Conservation (phyloP, 2,888 invertebrate genomes). For the Lacanobia wlatinum region DNA sequence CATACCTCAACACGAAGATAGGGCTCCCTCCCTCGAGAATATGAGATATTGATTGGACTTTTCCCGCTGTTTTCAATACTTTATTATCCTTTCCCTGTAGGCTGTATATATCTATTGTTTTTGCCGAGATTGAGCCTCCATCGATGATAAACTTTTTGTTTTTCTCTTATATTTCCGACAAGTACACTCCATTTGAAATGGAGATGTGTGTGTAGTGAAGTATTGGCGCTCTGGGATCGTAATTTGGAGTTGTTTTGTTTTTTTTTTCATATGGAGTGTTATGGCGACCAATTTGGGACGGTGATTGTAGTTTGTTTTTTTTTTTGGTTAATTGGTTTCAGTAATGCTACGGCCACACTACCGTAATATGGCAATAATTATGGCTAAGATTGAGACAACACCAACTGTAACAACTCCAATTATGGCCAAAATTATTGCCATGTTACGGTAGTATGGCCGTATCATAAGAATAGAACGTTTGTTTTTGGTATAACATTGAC, state of each 20-base stretch:
- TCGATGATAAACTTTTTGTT: slow-evolving; percentile 68
- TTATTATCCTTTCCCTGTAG: slow-evolving; percentile 77
- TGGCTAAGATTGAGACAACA: too few relatives aligned
- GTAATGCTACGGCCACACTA: too few relatives aligned
- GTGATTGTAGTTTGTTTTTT: neutral
- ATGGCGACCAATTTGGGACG: slow-evolving; percentile 5
- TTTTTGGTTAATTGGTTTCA: slow-evolving; percentile 25
- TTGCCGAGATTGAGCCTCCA: slow-evolving; percentile 70
- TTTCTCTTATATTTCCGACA: slow-evolving; percentile 55
- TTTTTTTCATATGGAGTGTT: slow-evolving; percentile 23
- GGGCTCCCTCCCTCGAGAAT: slow-evolving; percentile 72
- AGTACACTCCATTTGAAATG: slow-evolving; percentile 59
- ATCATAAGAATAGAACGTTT: too few relatives aligned
- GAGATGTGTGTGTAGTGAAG: slow-evolving; percentile 40
- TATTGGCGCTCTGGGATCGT: slow-evolving; percentile 48
- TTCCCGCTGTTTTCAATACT: slow-evolving; percentile 84
- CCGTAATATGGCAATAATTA: too few relatives aligned
- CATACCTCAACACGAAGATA: slow-evolving; percentile 41
- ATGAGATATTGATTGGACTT: slow-evolving; percentile 83
- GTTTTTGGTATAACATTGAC: too few relatives aligned
- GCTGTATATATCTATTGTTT: slow-evolving; percentile 74
- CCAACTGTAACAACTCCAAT: too few relatives aligned
- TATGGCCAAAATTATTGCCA: too few relatives aligned
- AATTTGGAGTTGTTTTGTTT: slow-evolving; percentile 27
- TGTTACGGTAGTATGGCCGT: too few relatives aligned